These are phyloP conservation scores for Dermolepida albohirtum DNA, from an alignment of 2,888 invertebrate species.

Conservation along the genomic window DNA sequence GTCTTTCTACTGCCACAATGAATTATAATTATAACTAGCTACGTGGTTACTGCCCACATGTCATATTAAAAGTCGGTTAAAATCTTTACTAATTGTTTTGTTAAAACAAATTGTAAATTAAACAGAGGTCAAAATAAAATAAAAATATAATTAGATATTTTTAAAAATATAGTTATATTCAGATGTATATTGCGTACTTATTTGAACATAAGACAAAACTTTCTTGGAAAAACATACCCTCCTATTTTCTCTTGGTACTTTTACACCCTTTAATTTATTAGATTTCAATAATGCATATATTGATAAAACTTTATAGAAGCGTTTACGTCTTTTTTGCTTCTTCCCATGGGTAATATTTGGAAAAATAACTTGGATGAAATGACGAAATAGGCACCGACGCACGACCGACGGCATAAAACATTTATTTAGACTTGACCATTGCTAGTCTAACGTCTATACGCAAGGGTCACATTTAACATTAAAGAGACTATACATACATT, in stretches of 20 bases:
- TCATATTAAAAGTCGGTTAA: no score
- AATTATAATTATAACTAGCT: no score
- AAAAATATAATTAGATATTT: no score
- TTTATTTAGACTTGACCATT: constrained; percentile 44
- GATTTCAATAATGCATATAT: constrained; percentile 25
- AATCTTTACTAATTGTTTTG: no score
- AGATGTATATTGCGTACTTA: no score
- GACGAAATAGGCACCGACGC: constrained; percentile 46
- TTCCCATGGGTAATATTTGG: constrained; percentile 38
- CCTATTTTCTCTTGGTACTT: background rate
- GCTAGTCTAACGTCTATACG: constrained; percentile 24
- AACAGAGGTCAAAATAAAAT: no score
- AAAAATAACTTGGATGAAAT: constrained; percentile 41
- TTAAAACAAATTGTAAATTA: no score
- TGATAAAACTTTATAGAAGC: constrained; percentile 34
- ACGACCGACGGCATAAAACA: constrained; percentile 46
- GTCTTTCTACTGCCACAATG: no score
- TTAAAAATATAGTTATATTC: no score
- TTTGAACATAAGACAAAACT: no score
- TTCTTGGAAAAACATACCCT: no score
- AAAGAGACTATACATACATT: constrained; percentile 49
- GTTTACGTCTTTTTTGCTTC: constrained; percentile 34
- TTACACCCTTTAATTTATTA: constrained; percentile 20
- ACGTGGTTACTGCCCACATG: no score
- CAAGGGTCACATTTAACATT: constrained; percentile 48